A percentile compares a stretch with the other conserved stretches of the same genome.
Evolutionary conservation across 2,797 vertebrate genomes (phyloP).

Genomic region (Nyctalus aviator): DNA sequence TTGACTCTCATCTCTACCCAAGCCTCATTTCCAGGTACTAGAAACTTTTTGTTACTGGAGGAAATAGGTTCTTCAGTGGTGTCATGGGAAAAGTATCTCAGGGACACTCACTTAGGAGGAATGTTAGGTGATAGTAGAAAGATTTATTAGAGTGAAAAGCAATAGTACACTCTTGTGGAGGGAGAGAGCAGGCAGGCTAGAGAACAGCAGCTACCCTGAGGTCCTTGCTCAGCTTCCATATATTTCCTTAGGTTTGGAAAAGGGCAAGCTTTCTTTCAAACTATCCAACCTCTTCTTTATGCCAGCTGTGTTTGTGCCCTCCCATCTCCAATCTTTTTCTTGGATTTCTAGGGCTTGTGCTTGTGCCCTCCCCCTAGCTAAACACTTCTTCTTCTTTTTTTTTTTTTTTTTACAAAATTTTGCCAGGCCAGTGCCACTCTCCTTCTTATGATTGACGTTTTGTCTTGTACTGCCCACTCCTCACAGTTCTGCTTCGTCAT

Average conservation of each 20-base stretch:
- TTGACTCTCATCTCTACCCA: neutral
- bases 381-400: neutral
- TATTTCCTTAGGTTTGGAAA: neutral
- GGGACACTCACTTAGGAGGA: neutral
- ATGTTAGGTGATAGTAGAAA: neutral
- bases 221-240: neutral
- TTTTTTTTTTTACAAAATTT: neutral
- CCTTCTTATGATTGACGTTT: neutral
- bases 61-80: neutral
- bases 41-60: neutral
- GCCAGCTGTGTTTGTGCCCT: neutral
- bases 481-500: neutral
- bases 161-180: neutral
- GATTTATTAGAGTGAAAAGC: neutral
- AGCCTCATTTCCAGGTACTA: neutral
- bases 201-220: neutral
- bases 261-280: neutral
- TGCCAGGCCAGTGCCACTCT: neutral
- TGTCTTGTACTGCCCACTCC: too few relatives aligned
- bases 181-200: neutral
- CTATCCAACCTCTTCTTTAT: neutral
- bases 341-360: neutral
- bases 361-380: neutral
- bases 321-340: neutral
- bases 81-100: neutral